These are phyloP conservation scores for Coelopa frigida DNA, from an alignment of 1,140 invertebrate genomes.

Conservation along the genomic window DNA sequence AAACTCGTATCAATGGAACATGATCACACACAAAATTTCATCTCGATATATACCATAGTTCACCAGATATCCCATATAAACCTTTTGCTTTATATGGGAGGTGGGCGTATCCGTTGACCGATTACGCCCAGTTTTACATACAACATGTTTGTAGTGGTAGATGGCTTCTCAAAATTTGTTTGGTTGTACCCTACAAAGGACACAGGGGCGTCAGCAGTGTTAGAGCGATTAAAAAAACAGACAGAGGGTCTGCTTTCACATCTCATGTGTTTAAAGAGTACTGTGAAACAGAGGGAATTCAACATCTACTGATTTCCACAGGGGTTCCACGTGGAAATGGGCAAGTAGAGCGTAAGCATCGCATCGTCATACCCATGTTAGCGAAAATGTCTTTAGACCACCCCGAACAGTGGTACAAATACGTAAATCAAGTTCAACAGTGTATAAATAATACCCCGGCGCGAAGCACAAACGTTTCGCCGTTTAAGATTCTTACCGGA, in stretches of 20 bases:
- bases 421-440: slow-evolving; percentile 24
- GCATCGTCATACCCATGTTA: slow-evolving; percentile 24
- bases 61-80: too few species aligned
- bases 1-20: too few species aligned
- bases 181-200: slow-evolving; percentile 4
- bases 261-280: neutral
- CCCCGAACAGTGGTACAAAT: slow-evolving; percentile 26
- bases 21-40: slow-evolving; percentile 8
- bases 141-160: slow-evolving; percentile 37
- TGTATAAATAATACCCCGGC: slow-evolving; percentile 31
- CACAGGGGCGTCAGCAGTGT: slow-evolving; percentile 8
- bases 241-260: neutral
- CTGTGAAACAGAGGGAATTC: too few species aligned
- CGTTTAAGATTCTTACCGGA: slow-evolving; percentile 33
- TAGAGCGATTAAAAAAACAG: neutral
- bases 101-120: too few species aligned
- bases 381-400: too few species aligned
- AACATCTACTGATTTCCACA: too few species aligned
- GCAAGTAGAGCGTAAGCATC: slow-evolving; percentile 30
- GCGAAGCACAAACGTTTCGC: slow-evolving; percentile 27
- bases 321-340: too few species aligned
- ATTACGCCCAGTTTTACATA: slow-evolving; percentile 17
- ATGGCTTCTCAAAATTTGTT: slow-evolving; percentile 42
- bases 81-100: too few species aligned
- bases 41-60: too few species aligned